These are phyloP conservation scores for Salarias fasciatus DNA, from an alignment of 2,797 vertebrate genomes.

Conservation along the genomic window DNA sequence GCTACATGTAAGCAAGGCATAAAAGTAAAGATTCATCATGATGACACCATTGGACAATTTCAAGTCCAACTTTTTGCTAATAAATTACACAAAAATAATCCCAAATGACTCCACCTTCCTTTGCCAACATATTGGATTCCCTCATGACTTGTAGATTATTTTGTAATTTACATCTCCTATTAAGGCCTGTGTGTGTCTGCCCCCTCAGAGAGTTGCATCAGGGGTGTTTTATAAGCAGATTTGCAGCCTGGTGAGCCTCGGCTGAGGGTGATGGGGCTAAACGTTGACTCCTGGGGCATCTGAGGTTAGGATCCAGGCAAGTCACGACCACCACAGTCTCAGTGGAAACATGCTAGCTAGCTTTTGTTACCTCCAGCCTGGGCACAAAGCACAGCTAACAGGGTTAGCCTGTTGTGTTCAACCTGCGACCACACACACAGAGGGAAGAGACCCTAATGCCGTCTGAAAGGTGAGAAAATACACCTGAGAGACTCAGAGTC, in stretches of 20 bases:
- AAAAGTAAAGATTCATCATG: no score
- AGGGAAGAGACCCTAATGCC: conserved; percentile 1
- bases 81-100: no score
- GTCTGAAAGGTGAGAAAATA: neutral
- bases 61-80: no score
- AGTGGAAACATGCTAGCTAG: conserved; percentile 71
- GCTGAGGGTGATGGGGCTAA: conserved; percentile 1
- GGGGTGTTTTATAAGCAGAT: conserved; percentile 12
- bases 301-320: conserved; percentile 35
- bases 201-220: neutral
- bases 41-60: no score
- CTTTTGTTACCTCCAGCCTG: conserved; percentile 79
- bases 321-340: conserved; percentile 58
- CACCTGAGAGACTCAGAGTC: no score
- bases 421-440: conserved; percentile 38
- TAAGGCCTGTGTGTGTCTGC: no score
- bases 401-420: conserved; percentile 77
- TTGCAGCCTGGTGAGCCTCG: neutral
- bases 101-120: no score
- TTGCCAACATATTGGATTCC: no score
- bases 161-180: no score
- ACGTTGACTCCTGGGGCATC: conserved; percentile 10
- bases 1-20: no score
- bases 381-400: conserved; percentile 83
- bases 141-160: no score